Percentiles rank a stretch among this genome's conserved stretches.
phyloP scores from a whole-genome alignment of 2,797 vertebrate genomes.

The Sternarchorhynchus goeldii region DNA sequence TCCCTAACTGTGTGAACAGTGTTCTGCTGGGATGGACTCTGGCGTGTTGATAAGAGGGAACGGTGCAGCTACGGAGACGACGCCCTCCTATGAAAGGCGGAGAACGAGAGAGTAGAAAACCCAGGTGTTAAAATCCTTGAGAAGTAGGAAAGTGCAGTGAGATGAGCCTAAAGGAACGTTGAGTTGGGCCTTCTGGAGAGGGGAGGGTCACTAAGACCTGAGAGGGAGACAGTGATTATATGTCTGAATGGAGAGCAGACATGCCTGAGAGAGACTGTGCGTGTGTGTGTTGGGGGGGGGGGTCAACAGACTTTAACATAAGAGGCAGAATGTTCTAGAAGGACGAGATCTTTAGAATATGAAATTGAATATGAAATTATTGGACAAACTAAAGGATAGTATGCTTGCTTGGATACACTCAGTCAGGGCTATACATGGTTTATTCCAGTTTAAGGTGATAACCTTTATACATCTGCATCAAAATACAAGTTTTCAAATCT shows the following conservation, averaged over 20 bases:
- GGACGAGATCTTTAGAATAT: neutral
- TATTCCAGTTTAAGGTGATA: no score
- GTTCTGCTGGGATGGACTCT: neutral
- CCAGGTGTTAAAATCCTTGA: neutral
- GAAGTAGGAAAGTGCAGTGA: slow-evolving; percentile 25
- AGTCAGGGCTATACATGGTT: no score
- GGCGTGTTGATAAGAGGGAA: neutral
- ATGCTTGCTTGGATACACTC: no score
- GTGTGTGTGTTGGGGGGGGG: neutral
- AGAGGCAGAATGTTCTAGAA: slow-evolving; percentile 5
- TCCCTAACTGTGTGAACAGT: neutral
- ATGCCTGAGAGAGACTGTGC: no score
- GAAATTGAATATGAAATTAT: no score
- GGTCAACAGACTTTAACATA: neutral
- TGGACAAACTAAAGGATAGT: no score
- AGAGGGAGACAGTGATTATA: slow-evolving; percentile 15
- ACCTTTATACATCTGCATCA: no score
- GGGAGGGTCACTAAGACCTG: slow-evolving; percentile 14
- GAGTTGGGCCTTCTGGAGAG: slow-evolving; percentile 25
- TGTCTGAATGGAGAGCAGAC: slow-evolving; percentile 1
- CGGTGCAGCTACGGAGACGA: neutral
- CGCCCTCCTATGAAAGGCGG: neutral
- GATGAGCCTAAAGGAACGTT: slow-evolving; percentile 51
- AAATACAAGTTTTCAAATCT: no score
- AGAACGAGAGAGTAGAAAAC: neutral